Percentiles rank a stretch among this genome's conserved stretches.
phyloP scores from a whole-genome alignment of 2,113 vertebrate genomes.

The Suricata suricatta region DNA sequence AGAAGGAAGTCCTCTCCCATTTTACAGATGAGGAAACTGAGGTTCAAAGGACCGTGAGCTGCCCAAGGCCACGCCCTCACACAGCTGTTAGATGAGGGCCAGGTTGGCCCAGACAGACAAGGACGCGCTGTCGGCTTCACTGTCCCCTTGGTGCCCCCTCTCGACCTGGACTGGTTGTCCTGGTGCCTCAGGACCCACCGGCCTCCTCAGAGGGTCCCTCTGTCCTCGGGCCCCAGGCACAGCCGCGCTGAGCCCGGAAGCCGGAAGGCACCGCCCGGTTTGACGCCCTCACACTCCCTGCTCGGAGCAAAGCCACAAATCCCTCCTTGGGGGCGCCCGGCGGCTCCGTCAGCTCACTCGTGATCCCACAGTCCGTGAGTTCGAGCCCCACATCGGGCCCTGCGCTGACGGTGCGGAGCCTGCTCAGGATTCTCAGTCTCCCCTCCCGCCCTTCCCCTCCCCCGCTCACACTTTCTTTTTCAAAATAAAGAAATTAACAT shows the following conservation, averaged over 20 bases:
- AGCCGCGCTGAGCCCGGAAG: fast-evolving
- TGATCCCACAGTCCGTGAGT: no score
- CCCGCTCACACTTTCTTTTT: no score
- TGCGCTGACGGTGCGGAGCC: no score
- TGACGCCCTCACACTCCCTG: fast-evolving
- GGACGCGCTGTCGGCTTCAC: background rate
- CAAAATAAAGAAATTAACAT: no score
- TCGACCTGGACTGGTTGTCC: background rate
- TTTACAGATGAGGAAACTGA: background rate
- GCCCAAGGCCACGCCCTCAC: background rate
- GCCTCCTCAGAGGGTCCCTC: background rate
- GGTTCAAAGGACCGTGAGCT: background rate
- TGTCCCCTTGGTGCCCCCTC: background rate
- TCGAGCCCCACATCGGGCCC: no score
- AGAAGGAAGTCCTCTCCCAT: background rate
- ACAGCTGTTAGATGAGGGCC: fast-evolving
- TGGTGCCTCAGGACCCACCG: background rate
- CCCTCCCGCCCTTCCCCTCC: no score
- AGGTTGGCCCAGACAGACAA: background rate
- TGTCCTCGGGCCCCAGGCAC: background rate
- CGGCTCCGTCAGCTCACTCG: no score
- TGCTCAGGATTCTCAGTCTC: no score
- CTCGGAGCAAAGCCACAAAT: fast-evolving
- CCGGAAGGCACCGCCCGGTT: fast-evolving
- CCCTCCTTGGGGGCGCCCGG: no score